Conservation (phyloP, 2,113 vertebrate genomes). For the Peromyscus polionotus region DNA sequence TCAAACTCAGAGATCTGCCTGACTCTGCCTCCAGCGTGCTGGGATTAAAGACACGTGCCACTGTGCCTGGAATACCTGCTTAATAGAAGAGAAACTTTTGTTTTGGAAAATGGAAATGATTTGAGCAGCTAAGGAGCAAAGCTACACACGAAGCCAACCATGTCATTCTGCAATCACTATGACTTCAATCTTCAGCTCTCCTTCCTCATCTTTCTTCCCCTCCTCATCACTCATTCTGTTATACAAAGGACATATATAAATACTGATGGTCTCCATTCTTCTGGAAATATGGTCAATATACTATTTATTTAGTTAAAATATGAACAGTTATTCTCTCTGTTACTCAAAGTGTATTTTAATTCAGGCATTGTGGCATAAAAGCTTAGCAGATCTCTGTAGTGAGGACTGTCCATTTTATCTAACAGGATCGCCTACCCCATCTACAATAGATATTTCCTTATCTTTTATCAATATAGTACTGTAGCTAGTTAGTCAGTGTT, state of each 20-base stretch:
- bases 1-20: not conserved
- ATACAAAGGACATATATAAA: not conserved
- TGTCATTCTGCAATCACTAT: not conserved
- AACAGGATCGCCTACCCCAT: not conserved
- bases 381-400: not conserved
- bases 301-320: not conserved
- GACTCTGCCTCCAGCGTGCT: not conserved
- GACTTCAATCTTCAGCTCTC: accelerated
- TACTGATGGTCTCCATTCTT: not conserved
- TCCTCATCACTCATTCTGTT: too few species aligned
- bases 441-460: too few species aligned
- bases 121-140: not conserved
- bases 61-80: not conserved
- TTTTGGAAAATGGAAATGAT: not conserved
- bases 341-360: not conserved
- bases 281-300: not conserved
- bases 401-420: not conserved
- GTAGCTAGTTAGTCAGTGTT: not conserved
- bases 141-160: not conserved
- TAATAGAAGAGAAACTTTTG: not conserved
- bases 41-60: not conserved
- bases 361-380: not conserved
- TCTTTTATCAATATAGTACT: not conserved
- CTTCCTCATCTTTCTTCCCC: not conserved
- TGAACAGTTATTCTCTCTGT: not conserved